These are phyloP conservation scores for Aspidoscelis tigris DNA, from an alignment of 2,113 vertebrate genomes.

Conservation along the genomic window DNA sequence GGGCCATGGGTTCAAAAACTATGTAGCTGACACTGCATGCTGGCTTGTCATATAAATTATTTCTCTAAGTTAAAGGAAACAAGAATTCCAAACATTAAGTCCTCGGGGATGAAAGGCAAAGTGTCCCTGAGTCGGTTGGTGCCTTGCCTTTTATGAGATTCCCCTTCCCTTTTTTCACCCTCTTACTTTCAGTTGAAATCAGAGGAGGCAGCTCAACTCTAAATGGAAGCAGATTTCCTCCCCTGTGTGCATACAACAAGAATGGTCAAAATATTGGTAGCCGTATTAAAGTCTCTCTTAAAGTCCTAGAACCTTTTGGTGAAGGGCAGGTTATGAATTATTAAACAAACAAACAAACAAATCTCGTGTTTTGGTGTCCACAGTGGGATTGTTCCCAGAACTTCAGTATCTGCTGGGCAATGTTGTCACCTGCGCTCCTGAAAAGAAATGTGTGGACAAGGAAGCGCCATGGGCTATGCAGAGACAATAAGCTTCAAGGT, in stretches of 20 bases:
- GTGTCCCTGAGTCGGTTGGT: slow-evolving; percentile 1
- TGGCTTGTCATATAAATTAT: background rate
- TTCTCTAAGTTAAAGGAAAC: slow-evolving; percentile 3
- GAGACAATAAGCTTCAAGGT: background rate
- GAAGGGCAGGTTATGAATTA: no score
- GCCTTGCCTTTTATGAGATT: background rate
- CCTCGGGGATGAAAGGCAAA: slow-evolving; percentile 9
- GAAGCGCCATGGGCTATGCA: background rate
- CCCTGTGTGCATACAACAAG: fast-evolving
- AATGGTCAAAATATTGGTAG: background rate
- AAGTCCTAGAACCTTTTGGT: no score
- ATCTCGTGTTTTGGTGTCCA: background rate
- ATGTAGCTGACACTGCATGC: slow-evolving; percentile 10
- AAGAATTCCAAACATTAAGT: background rate
- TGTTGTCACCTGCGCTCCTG: background rate
- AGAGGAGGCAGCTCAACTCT: background rate
- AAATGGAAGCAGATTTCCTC: background rate
- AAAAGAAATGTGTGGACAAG: background rate
- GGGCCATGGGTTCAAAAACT: slow-evolving; percentile 11
- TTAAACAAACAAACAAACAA: no score
- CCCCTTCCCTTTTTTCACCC: background rate
- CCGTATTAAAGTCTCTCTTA: background rate
- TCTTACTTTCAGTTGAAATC: fast-evolving
- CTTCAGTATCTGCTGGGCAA: background rate
- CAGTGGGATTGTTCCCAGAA: slow-evolving; percentile 3